Evolutionary conservation across 2,113 vertebrate species (phyloP).

Genomic region (Arothron firmamentum): DNA sequence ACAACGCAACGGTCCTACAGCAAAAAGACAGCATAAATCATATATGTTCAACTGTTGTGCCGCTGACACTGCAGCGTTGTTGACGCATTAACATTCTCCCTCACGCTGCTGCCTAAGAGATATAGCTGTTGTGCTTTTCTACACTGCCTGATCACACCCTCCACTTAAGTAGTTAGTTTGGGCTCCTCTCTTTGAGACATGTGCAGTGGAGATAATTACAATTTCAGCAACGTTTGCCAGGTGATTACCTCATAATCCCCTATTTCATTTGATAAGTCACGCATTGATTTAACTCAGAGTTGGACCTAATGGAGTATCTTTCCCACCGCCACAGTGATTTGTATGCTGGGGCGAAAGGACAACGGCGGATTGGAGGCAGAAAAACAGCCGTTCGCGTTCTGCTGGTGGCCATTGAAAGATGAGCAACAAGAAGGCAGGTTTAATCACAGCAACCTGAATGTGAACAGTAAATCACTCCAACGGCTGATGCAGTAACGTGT

Average conservation of each 20-base stretch:
- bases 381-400: constrained; percentile 58
- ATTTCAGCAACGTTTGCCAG: constrained; percentile 74
- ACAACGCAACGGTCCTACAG: no score
- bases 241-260: constrained; percentile 77
- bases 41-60: background rate
- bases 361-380: constrained; percentile 65
- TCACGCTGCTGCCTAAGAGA: constrained; percentile 34
- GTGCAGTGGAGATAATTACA: constrained; percentile 73
- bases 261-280: constrained; percentile 79
- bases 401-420: constrained; percentile 36
- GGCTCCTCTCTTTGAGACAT: constrained; percentile 56
- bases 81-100: constrained; percentile 31
- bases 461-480: constrained; percentile 54
- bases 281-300: constrained; percentile 74
- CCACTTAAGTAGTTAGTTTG: constrained; percentile 71
- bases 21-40: no score
- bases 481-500: constrained; percentile 41
- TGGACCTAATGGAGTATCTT: constrained; percentile 76
- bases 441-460: constrained; percentile 56
- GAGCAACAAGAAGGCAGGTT: constrained; percentile 53
- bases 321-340: constrained; percentile 68
- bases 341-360: constrained; percentile 69
- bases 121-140: constrained; percentile 61
- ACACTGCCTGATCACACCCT: constrained; percentile 48
- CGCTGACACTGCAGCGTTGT: constrained; percentile 5